Conservation (phyloP, 2,888 invertebrate species). For the Drosophila acutilabella region DNA sequence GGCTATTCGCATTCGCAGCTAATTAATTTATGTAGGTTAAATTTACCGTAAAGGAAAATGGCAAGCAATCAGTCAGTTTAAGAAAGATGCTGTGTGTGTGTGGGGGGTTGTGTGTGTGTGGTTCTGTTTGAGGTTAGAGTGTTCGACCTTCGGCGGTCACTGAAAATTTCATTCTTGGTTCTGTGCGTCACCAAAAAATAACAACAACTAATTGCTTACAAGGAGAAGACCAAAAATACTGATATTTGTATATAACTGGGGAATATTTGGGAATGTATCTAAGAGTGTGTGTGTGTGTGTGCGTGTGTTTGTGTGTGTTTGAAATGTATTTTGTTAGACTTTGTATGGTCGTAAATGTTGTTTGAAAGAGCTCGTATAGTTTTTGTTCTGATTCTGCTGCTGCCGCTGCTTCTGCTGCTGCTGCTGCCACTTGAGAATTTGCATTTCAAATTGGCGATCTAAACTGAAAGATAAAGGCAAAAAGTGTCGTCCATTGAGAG, state of each 20-base stretch:
- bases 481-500: conserved; percentile 46
- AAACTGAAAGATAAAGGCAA: conserved; percentile 58
- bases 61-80: conserved; percentile 30
- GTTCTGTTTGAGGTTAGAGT: conserved; percentile 31
- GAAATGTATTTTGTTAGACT: conserved; percentile 18
- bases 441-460: conserved; percentile 70
- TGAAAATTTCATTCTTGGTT: conserved; percentile 46
- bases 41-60: conserved; percentile 44
- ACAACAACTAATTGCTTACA: conserved; percentile 48
- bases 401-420: too few species aligned
- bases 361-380: not conserved
- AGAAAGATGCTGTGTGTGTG: conserved; percentile 2
- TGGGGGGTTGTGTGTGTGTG: not conserved
- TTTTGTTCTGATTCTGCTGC: too few species aligned
- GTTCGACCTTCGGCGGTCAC: conserved; percentile 49
- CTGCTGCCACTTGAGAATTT: conserved; percentile 45
- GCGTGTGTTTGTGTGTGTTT: not conserved
- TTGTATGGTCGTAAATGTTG: conserved; percentile 13
- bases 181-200: conserved; percentile 55
- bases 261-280: conserved; percentile 6
- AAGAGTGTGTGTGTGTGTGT: not conserved
- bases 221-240: conserved; percentile 35
- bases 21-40: conserved; percentile 37
- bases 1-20: conserved; percentile 12
- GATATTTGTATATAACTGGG: conserved; percentile 11